A percentile compares a stretch with the other conserved stretches of the same genome.
These are phyloP conservation scores for Okamejei kenojei DNA, from an alignment of 2,797 vertebrate species.

Conservation along the genomic window DNA sequence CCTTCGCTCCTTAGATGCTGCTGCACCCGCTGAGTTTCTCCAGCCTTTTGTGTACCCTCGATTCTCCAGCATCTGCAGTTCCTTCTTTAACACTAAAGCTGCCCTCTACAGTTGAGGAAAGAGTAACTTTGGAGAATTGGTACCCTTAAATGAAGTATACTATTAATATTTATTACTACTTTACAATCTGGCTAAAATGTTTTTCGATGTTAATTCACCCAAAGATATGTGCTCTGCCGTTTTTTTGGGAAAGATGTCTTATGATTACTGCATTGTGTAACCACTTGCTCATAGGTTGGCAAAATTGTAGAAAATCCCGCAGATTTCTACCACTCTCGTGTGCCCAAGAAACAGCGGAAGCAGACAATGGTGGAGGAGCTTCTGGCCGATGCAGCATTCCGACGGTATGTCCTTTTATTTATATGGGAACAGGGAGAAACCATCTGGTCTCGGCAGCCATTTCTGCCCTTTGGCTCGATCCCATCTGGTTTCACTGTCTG, in stretches of 20 bases:
- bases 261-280: neutral
- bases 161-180: neutral
- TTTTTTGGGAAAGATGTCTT: neutral
- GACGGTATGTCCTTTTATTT: slow-evolving; percentile 65
- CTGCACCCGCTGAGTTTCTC: too few species aligned
- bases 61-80: too few species aligned
- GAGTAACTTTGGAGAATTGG: neutral
- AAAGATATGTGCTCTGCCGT: neutral
- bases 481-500: neutral
- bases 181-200: neutral
- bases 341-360: slow-evolving; percentile 89
- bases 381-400: slow-evolving; percentile 84
- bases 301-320: slow-evolving; percentile 80
- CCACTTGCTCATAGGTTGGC: slow-evolving; percentile 65
- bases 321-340: slow-evolving; percentile 88
- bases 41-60: too few species aligned
- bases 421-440: neutral
- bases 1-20: too few species aligned
- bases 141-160: neutral
- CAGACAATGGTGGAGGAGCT: slow-evolving; percentile 92
- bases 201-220: neutral
- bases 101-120: neutral
- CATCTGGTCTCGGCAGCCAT: neutral
- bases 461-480: neutral
- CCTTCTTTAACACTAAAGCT: too few species aligned